These are phyloP conservation scores for Micrastur ruficollis DNA, from an alignment of 2,797 vertebrate species.

Conservation along the genomic window DNA sequence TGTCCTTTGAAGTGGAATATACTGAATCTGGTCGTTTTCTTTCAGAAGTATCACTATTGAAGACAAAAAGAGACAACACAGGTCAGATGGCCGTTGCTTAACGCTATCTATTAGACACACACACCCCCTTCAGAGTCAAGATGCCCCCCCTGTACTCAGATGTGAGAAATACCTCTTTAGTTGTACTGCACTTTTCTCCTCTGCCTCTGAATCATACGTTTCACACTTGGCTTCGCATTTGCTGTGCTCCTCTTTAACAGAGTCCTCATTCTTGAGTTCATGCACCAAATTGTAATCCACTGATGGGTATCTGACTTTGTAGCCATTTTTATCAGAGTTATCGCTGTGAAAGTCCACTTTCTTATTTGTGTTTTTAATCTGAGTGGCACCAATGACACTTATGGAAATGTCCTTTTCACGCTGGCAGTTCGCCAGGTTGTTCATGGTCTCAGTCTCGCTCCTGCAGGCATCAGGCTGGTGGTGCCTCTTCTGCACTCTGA, in stretches of 20 bases:
- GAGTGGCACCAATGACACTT: slow-evolving; percentile 84
- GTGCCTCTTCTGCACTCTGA: slow-evolving; percentile 86
- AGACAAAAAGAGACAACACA: slow-evolving; percentile 22
- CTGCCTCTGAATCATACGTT: slow-evolving; percentile 79
- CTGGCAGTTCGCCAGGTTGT: slow-evolving; percentile 93
- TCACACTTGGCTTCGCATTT: slow-evolving; percentile 84
- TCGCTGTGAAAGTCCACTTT: slow-evolving; percentile 93
- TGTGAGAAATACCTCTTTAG: slow-evolving; percentile 82
- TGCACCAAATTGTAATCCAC: slow-evolving; percentile 97
- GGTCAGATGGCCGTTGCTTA: background rate
- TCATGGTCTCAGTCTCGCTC: slow-evolving; percentile 95
- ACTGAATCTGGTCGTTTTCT: slow-evolving; percentile 83
- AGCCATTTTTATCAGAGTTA: slow-evolving; percentile 85
- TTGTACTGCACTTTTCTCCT: slow-evolving; percentile 83
- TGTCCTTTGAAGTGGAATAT: slow-evolving; percentile 83
- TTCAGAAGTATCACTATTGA: slow-evolving; percentile 83
- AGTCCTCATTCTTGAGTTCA: slow-evolving; percentile 86
- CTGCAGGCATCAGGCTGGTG: slow-evolving; percentile 78
- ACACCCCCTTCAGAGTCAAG: background rate
- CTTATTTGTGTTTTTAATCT: slow-evolving; percentile 98
- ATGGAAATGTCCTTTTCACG: slow-evolving; percentile 91
- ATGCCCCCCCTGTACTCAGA: background rate
- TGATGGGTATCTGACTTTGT: slow-evolving; percentile 87
- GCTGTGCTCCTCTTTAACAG: slow-evolving; percentile 77
- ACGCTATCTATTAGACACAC: background rate